Conservation (phyloP, 2,888 invertebrate species). For the Cheilosia grossa region DNA sequence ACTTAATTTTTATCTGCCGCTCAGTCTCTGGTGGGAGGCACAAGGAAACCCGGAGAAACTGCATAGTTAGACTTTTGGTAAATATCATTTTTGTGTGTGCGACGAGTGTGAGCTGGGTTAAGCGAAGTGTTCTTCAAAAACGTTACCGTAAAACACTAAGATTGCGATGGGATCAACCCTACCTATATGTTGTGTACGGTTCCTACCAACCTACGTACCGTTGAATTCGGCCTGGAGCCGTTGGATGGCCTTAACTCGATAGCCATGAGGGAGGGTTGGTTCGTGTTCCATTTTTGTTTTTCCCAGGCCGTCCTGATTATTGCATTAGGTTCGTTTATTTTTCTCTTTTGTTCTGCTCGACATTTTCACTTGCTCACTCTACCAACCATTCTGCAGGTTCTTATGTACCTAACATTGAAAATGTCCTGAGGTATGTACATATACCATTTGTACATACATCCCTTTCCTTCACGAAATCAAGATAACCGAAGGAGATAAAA, state of each 20-base stretch:
- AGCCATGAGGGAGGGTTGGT: constrained; percentile 7
- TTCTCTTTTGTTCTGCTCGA: not conserved
- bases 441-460: not conserved
- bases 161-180: constrained; percentile 15
- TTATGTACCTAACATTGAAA: constrained; percentile 61
- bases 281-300: constrained; percentile 51
- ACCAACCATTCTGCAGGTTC: not conserved
- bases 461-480: constrained; percentile 23
- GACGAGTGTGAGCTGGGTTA: not conserved
- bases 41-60: constrained; percentile 4
- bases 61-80: constrained; percentile 48
- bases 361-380: too few species aligned
- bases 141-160: constrained; percentile 22
- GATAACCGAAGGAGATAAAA: constrained; percentile 20
- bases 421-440: constrained; percentile 16
- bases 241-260: not conserved
- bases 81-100: constrained; percentile 16
- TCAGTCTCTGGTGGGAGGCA: not conserved
- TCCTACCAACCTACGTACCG: not conserved
- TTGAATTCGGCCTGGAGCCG: not conserved
- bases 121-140: not conserved
- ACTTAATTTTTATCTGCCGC: constrained; percentile 48
- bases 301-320: constrained; percentile 37
- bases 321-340: constrained; percentile 21
- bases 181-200: constrained; percentile 7